Evolutionary conservation across 2,888 invertebrate genomes (phyloP), one percentile per base, ranked within the genome.

Genomic region (Diaperis boleti): DNA sequence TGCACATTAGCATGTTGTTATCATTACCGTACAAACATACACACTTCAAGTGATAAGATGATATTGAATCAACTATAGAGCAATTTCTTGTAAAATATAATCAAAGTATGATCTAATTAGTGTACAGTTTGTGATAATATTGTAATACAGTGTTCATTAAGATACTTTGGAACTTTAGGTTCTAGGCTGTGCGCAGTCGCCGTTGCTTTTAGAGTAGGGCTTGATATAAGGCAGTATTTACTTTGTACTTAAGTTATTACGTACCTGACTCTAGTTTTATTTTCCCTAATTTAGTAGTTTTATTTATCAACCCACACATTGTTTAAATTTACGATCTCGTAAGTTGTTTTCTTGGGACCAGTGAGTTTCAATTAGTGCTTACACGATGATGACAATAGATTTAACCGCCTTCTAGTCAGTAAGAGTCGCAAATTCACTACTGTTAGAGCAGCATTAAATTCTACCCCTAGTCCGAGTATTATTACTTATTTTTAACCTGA

Each of bases 321-420:
- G 14, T 41, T 41, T 41, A 6, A 22, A 22, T 7, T 41, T 3
- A 15, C 5, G 45, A 22, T 47, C 11, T 14, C 29, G 11, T n/a
- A 10, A 4, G 3, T 8, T 18, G 17, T 41, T 59, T 33, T 50
- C 45, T 56, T 62, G 62, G 62, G 62, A 56, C 62, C 62, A 62
- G 61, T 15, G 49, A 41, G 62, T 49, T 55, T 49, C 49, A 62
- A 29, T 4, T 18, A 26, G 45, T 47, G 57, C 57, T 57, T 57
- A 57, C 26, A 54, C 7, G 39, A 49, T 50, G 26, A 59, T 41
- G 62, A 62, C 62, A 62, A 62, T 62, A 62, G 62, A 50, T 42
- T 26, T 49, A 50, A 54, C 45, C 63, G 63, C 63, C 63, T 63
- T 63, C 31, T 63, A 63, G 59, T 31, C 47, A 47, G 26, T 59